Conservation (phyloP, 2,797 vertebrate genomes). For the Xenopus petersii region DNA sequence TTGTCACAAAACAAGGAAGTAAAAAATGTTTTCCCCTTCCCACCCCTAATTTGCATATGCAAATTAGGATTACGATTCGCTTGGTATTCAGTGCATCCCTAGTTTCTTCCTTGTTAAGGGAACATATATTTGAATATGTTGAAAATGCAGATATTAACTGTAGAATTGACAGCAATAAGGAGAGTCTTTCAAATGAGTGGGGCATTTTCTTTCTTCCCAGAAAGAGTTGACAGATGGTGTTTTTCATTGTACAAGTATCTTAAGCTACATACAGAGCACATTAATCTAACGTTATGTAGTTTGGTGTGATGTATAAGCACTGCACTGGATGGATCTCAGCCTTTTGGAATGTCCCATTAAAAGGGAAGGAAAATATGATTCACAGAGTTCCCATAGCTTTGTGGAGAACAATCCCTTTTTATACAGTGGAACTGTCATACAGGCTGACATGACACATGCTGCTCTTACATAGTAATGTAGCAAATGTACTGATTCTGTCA, state of each 20-base stretch:
- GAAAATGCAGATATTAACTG: not conserved
- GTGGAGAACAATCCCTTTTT: conserved; percentile 2
- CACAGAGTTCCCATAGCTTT: conserved; percentile 21
- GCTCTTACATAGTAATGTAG: not conserved
- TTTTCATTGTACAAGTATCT: conserved; percentile 5
- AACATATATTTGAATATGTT: too few relatives aligned
- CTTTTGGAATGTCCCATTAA: conserved; percentile 28
- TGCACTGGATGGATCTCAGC: conserved; percentile 18
- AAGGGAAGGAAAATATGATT: conserved; percentile 30
- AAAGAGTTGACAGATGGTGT: conserved; percentile 14
- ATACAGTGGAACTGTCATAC: conserved; percentile 7
- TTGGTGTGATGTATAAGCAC: not conserved
- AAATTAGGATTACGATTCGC: too few relatives aligned
- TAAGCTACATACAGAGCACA: not conserved
- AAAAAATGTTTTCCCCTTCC: too few relatives aligned
- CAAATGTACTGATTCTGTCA: too few relatives aligned
- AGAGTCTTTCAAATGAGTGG: not conserved
- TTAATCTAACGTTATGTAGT: conserved; percentile 1
- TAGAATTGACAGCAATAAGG: not conserved
- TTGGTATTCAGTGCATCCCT: too few relatives aligned
- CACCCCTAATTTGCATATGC: too few relatives aligned
- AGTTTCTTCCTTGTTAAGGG: too few relatives aligned
- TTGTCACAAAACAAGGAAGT: too few relatives aligned
- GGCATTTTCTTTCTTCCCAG: not conserved
- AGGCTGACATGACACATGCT: not conserved